Evolutionary conservation across 2,113 vertebrate species (phyloP), one percentile per base, ranked within the genome.

Genomic region (Stegostoma tigrinum): DNA sequence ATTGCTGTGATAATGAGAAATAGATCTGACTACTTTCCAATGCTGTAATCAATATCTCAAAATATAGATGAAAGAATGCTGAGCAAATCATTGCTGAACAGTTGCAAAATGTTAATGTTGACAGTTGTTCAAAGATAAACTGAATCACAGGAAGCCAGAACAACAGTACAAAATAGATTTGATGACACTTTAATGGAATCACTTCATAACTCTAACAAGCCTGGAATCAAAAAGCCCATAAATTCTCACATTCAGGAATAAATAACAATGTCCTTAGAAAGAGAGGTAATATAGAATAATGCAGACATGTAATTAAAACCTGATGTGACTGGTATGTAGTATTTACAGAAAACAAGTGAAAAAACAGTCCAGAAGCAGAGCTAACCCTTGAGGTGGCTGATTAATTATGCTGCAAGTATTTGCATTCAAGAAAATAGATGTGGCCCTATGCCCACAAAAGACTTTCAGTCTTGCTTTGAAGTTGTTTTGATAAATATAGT

Each of bases 401-500:
- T 34, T 91, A 91, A 91, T 91, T 91, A 66, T 66, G 64, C 34
- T 91, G 89, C n/a, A 64, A 66, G 30, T 55, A 91, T 66, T 91
- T 91, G n/a, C n/a, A 91, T 91, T 91, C n/a, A 64, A 66, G 89
- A 64, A 91, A 64, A 64, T 38, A 30, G 55, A 7, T 17, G 34
- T 21, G 34, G 89, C 66, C 55, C 55, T 8, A 66, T 55, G 38
- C 55, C n/a, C 61, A 48, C 15, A 91, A 89, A 66, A 64, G 30
- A 30, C 5, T 64, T 90, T 90, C 34, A 64, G 34, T 34, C n/a
- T 14, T 61, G 12, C 30, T 91, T 61, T 61, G 86, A 24, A 89
- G 27, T 55, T 55, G 45, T 27, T 87, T 38, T 90, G 34, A 90
- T 90, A 30, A 61, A 55, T 30, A 90, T 30, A 91, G 55, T 66